Conservation (phyloP, 1,140 invertebrate genomes). For the Drosophila aff. region DNA sequence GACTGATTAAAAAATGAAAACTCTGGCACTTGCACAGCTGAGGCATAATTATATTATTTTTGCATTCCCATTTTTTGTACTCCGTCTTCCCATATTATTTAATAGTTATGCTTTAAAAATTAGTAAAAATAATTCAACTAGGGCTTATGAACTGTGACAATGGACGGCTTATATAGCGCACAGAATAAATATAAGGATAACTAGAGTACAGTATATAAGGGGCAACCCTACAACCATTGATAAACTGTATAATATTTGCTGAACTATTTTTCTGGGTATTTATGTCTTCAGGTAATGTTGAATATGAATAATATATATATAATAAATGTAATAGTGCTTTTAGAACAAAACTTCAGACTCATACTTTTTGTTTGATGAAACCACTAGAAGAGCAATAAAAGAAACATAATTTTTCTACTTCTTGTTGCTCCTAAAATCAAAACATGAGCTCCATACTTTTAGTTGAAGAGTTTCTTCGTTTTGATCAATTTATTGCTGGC, state of each 20-base stretch:
- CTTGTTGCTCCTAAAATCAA: conserved; percentile 1
- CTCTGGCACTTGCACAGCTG: conserved; percentile 4
- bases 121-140: not conserved
- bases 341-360: not conserved
- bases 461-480: conserved; percentile 15
- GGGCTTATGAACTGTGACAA: not conserved
- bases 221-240: not conserved
- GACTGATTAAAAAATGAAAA: not conserved
- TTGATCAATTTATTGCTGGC: conserved; percentile 62
- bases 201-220: not conserved
- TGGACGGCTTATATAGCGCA: too few relatives aligned
- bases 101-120: too few relatives aligned
- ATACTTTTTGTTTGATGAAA: not conserved
- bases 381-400: not conserved
- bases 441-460: conserved; percentile 11
- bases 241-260: not conserved
- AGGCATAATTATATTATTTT: not conserved
- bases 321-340: not conserved
- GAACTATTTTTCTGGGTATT: not conserved
- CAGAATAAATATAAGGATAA: not conserved
- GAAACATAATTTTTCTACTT: conserved; percentile 1
- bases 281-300: not conserved
- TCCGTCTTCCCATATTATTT: not conserved
- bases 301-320: not conserved
- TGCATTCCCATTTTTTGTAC: not conserved